Conservation (phyloP, 2,113 vertebrate genomes). For the Xiphophorus maculatus region DNA sequence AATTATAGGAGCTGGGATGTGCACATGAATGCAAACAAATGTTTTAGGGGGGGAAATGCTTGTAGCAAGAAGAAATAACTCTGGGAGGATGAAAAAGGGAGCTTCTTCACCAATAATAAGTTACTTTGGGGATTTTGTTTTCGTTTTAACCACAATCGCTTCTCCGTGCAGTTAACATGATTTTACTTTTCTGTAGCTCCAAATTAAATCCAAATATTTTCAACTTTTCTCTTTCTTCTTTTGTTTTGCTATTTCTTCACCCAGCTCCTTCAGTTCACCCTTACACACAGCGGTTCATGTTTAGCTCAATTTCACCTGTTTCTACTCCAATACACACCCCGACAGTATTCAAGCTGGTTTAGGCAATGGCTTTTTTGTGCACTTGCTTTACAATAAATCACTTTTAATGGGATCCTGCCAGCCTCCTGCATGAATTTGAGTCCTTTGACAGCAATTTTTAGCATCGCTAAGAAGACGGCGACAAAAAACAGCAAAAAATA, state of each 20-base stretch:
- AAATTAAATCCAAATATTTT: conserved; percentile 10
- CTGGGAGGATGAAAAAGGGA: not conserved
- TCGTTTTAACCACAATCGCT: conserved; percentile 19
- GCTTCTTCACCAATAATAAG: conserved; percentile 4
- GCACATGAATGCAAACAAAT: conserved; percentile 63
- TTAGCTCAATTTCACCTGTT: not conserved
- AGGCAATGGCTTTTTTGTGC: not conserved
- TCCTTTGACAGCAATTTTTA: no score
- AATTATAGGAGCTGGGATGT: conserved; percentile 62
- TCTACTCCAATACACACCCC: not conserved
- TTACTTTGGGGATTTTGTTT: conserved; percentile 1
- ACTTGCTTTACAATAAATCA: not conserved
- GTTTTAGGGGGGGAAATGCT: conserved; percentile 45
- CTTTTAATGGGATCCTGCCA: not conserved
- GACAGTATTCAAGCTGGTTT: not conserved
- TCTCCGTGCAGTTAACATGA: conserved; percentile 15
- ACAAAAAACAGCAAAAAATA: not conserved
- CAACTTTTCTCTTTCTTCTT: not conserved
- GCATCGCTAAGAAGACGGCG: no score
- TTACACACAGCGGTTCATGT: not conserved
- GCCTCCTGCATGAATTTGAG: no score
- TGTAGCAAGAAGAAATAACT: conserved; percentile 32
- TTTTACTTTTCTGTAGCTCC: not conserved
- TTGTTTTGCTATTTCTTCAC: not conserved
- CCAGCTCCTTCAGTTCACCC: not conserved